Percentiles rank a stretch among this genome's conserved stretches.
Conservation (phyloP, 2,113 vertebrate species). For the Procapra przewalskii region DNA sequence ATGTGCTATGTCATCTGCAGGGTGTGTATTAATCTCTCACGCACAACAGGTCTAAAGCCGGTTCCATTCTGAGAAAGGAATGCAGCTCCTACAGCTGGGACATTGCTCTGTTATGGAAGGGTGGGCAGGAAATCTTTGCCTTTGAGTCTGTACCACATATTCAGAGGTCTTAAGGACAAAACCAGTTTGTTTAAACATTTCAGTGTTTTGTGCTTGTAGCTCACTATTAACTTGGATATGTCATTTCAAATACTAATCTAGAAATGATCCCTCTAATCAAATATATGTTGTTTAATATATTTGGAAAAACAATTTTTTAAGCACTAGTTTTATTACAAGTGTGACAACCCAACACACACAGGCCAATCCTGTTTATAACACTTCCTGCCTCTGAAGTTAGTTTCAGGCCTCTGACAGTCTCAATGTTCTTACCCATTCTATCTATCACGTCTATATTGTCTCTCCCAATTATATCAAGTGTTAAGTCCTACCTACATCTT, state of each 20-base stretch:
- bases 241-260: not conserved
- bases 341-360: not conserved
- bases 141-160: not conserved
- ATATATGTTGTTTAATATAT: not conserved
- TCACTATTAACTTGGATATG: slow-evolving; percentile 9
- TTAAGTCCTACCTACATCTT: not conserved
- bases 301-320: not conserved
- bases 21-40: not conserved
- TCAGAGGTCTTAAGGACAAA: not conserved
- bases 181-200: not conserved
- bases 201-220: not conserved
- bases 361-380: not conserved
- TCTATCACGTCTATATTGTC: not conserved
- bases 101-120: not conserved
- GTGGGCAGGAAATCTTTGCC: not conserved
- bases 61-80: not conserved
- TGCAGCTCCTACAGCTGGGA: not conserved
- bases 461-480: not conserved
- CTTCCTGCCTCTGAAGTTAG: not conserved
- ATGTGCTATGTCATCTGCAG: not conserved
- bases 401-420: not conserved
- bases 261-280: not conserved
- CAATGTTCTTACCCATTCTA: not conserved
- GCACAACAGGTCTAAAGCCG: not conserved
- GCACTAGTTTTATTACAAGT: not conserved